phyloP scores from a whole-genome alignment of 2,113 vertebrate genomes.

The Oreochromis niloticus region DNA sequence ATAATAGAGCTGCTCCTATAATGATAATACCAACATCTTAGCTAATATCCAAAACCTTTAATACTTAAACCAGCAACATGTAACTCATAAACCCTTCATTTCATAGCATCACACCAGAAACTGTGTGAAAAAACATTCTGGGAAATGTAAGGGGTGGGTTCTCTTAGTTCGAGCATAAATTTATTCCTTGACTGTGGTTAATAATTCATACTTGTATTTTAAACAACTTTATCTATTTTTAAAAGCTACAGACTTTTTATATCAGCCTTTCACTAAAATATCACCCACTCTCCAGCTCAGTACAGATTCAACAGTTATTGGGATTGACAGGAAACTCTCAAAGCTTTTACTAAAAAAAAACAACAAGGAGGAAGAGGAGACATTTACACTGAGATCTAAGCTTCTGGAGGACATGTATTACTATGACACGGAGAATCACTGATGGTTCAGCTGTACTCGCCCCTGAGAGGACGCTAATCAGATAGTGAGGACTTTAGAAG shows the following conservation, averaged over 20 bases:
- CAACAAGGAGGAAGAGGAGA: neutral
- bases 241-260: neutral
- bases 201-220: neutral
- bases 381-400: neutral
- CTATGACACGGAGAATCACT: neutral
- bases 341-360: neutral
- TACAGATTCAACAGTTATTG: neutral
- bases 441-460: neutral
- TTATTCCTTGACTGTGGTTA: neutral
- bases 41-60: neutral
- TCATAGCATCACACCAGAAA: rapidly evolving
- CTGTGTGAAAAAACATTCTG: neutral
- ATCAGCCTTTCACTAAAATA: neutral
- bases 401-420: neutral
- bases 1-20: neutral
- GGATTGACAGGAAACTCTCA: neutral
- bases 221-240: neutral
- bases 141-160: neutral
- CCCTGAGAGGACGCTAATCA: neutral
- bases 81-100: neutral
- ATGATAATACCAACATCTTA: neutral
- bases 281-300: neutral
- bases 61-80: neutral
- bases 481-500: neutral
- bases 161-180: neutral